Percentiles rank a stretch among this genome's conserved stretches.
These are phyloP conservation scores for Chloropsis hardwickii DNA, from an alignment of 2,113 vertebrate species.

Conservation along the genomic window DNA sequence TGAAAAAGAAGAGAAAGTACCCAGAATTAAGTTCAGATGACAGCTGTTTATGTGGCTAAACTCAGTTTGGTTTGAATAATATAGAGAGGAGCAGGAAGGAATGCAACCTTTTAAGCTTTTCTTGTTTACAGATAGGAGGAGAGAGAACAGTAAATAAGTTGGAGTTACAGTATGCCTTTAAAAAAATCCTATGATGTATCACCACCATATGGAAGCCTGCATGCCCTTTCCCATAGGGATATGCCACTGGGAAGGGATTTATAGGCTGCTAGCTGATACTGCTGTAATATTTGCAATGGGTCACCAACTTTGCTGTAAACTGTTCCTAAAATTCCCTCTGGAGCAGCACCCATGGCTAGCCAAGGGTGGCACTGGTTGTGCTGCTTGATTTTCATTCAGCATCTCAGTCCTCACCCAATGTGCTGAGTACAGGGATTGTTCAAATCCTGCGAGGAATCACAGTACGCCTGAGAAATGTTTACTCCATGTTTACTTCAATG, in stretches of 20 bases:
- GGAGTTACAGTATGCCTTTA: background rate
- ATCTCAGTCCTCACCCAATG: background rate
- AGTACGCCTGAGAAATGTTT: background rate
- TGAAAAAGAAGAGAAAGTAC: slow-evolving; percentile 13
- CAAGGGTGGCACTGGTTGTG: background rate
- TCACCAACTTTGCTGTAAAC: background rate
- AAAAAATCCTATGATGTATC: slow-evolving; percentile 32
- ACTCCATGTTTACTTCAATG: background rate
- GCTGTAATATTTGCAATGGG: background rate
- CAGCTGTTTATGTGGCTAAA: slow-evolving; percentile 3
- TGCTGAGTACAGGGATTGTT: background rate
- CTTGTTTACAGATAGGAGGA: slow-evolving; percentile 16
- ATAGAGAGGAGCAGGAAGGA: slow-evolving; percentile 3
- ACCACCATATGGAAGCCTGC: slow-evolving; percentile 27
- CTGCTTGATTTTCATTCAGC: background rate
- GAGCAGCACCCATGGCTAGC: background rate
- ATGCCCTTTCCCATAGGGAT: slow-evolving; percentile 10
- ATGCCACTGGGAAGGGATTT: slow-evolving; percentile 26
- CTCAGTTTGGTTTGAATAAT: slow-evolving; percentile 18
- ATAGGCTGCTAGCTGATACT: slow-evolving; percentile 8
- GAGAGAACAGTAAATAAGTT: slow-evolving; percentile 30
- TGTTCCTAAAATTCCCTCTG: slow-evolving; percentile 15
- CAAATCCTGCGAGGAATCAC: background rate
- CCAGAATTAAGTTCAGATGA: slow-evolving; percentile 27
- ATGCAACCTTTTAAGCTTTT: slow-evolving; percentile 54